Evolutionary conservation across 1,140 invertebrate species (phyloP).

Genomic region (Maconellicoccus hirsutus): DNA sequence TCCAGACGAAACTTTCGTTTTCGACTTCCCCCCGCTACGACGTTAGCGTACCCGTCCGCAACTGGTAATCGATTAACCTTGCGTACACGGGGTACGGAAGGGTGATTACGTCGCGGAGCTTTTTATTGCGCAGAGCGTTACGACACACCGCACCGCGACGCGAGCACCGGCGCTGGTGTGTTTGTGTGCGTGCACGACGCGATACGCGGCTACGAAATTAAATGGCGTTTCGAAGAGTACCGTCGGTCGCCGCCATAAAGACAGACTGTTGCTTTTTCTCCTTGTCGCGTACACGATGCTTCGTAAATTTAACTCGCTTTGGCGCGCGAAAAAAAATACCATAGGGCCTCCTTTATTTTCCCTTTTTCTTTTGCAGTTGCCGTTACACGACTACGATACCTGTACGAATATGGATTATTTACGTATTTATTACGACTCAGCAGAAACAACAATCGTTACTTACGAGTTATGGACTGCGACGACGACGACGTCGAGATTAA

Average conservation of each 20-base stretch:
- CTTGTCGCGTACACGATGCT: too few species aligned
- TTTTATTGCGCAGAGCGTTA: not conserved
- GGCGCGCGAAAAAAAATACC: too few species aligned
- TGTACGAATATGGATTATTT: too few species aligned
- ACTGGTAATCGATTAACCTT: slow-evolving; percentile 8
- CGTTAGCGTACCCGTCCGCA: not conserved
- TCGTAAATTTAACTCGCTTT: too few species aligned
- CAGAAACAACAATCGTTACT: too few species aligned
- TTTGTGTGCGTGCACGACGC: not conserved
- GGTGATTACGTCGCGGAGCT: not conserved
- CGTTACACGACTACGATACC: too few species aligned
- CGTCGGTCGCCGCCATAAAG: not conserved
- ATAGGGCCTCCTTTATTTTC: too few species aligned
- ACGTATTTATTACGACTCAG: too few species aligned
- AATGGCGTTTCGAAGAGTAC: not conserved
- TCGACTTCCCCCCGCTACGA: not conserved
- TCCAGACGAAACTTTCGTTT: slow-evolving; percentile 3
- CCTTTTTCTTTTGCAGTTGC: too few species aligned
- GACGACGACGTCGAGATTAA: too few species aligned
- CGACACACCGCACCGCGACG: too few species aligned
- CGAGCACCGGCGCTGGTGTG: not conserved
- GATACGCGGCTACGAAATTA: not conserved
- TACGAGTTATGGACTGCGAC: too few species aligned
- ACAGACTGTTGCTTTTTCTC: slow-evolving; percentile 1
- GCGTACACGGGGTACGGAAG: not conserved